Base-by-base conservation (phyloP, 92 coral and sea anemone species). In the Virgularia gustaviana region DNA sequence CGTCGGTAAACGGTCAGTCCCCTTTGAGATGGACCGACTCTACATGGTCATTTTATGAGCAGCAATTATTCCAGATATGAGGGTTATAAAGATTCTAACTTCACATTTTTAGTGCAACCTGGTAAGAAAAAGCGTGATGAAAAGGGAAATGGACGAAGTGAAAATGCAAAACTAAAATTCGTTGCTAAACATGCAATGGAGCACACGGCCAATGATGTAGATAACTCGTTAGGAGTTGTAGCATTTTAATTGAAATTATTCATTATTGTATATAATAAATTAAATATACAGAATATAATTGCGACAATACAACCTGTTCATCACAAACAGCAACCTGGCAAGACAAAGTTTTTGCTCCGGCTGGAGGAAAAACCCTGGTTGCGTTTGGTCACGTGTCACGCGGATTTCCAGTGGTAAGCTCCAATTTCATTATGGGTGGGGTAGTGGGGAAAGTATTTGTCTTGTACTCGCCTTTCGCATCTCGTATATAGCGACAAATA, bases 111-210 rank as follows among this genome's bases (percentile, higher is more conserved):
- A 45, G 54, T 36, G 30, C 22, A 31, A 53, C 39, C 75, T 8
- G 29, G 22, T 16, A 68, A 68, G 34, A 35, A 49, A 34, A 55
- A 31, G 18, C 62, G 6, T 3, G 22, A 68, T 68, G 22, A 33
- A 36, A 68, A 68, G 51, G 75, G 75, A 30, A 49, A 49, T 37
- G 54, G 33, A 51, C 39, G 36, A 12, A 39, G 36, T 33, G 23
- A 11, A 22, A 68, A 25, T 30, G n/a, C 75, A 29, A 25, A 49
- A 27, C 23, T 68, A 38, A 32, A 36, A 18, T 68, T 30, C 31
- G 23, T 68, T 4, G 53, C 75, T 5, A 68, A 49, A 28, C 34
- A 68, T 49, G 75, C 75, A 31, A 4, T 68, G 75, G 57, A 68
- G 36, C 75, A 68, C 45, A 68, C 75, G 18, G 54, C 60, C 22